Conservation (phyloP, 2,888 invertebrate genomes). For the Cyclophora punctaria region DNA sequence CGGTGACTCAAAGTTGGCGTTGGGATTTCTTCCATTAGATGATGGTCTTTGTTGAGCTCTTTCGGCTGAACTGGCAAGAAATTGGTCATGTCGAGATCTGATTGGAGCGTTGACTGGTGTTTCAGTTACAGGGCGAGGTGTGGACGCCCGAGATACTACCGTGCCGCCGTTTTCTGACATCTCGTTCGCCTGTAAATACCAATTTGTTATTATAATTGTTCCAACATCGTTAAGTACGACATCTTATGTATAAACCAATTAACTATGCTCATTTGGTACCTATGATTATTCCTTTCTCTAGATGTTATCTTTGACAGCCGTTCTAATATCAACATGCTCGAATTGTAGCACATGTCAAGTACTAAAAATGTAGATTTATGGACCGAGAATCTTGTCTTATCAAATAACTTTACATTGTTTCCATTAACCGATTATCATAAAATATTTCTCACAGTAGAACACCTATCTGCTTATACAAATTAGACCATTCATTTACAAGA, state of each 20-base stretch:
- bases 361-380: constrained; percentile 63
- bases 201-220: too few species aligned
- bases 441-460: constrained; percentile 35
- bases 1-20: constrained; percentile 77
- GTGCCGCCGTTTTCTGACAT: constrained; percentile 70
- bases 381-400: constrained; percentile 65
- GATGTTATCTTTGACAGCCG: constrained; percentile 29
- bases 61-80: constrained; percentile 73
- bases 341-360: constrained; percentile 23
- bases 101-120: constrained; percentile 59
- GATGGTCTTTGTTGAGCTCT: constrained; percentile 61
- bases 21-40: constrained; percentile 69
- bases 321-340: constrained; percentile 7
- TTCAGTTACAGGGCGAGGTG: constrained; percentile 66
- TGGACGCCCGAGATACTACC: constrained; percentile 65
- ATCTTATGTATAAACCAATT: too few species aligned
- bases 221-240: too few species aligned
- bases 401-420: constrained; percentile 58
- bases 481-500: constrained; percentile 25
- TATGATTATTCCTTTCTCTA: constrained; percentile 38
- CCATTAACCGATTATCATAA: constrained; percentile 39
- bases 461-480: constrained; percentile 25
- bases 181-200: constrained; percentile 21
- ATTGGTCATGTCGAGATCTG: constrained; percentile 76
- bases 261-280: too few species aligned